Evolutionary conservation across 2,797 vertebrate genomes (phyloP), one percentile per base, ranked within the genome.

Genomic region (Tauraco hartlaubi): DNA sequence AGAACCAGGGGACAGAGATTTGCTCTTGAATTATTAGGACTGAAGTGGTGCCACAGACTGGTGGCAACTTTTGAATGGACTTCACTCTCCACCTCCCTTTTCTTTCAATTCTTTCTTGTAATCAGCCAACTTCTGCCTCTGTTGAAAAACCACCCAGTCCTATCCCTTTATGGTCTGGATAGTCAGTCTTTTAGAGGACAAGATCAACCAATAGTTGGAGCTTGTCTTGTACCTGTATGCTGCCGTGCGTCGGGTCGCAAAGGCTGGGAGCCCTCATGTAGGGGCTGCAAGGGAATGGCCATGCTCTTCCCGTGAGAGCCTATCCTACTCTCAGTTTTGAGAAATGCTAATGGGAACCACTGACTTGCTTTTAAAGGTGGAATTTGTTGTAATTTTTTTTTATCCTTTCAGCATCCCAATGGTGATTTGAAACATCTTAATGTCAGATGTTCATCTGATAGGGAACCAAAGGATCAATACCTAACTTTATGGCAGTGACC

Each of bases 291-390:
- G 13, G n/a, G n/a, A 55, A 12, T 1, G 9, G 15, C 37, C 1
- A 0, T 8, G 9, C 9, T 63, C 28, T 62, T 78, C 10, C 26
- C 21, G 6, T 9, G 26, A 33, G 19, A 68, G 31, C 15, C 15
- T 25, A 1, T 15, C 0, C 0, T 31, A 14, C 46, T 55, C 25
- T 72, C 15, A 7, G 8, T 62, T 83, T 39, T 63, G 25, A 80
- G 41, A 61, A 80, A 33, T 33, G 7, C 21, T 49, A 1, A 9
- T 54, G n/a, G 22, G 71, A 90, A n/a, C 22, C 33, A 33, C 18
- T 19, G 49, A 20, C 22, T 66, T 9, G 2, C 25, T 72, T 35
- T 63, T 68, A 44, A 63, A 28, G 13, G 41, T 71, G 20, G 37
- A 83, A 77, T 29, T 49, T 15, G 11, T 43, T 78, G 6, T 48